Percentiles rank a stretch among this genome's conserved stretches.
These are phyloP conservation scores for Axis porcinus DNA, from an alignment of 2,113 vertebrate genomes.

Conservation along the genomic window DNA sequence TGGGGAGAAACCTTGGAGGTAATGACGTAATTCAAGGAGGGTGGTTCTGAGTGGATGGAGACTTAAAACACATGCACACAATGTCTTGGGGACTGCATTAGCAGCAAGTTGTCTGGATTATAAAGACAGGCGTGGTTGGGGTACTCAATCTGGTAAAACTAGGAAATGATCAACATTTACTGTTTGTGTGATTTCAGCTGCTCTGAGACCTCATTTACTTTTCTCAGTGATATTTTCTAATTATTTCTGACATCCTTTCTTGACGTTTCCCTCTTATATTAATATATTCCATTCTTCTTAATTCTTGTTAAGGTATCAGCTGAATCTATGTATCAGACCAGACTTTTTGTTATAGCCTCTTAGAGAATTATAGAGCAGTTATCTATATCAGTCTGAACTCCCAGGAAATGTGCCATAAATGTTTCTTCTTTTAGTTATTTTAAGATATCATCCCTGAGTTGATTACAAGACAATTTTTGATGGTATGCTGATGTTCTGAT, in stretches of 20 bases:
- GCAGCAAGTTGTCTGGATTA: not conserved
- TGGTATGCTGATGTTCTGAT: not conserved
- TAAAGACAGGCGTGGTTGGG: not conserved
- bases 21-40: not conserved
- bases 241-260: not conserved
- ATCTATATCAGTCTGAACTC: not conserved
- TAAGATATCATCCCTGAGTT: not conserved
- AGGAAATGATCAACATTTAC: not conserved
- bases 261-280: not conserved
- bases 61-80: not conserved
- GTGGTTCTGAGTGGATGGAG: not conserved
- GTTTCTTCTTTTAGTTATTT: not conserved
- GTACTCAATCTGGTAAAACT: not conserved
- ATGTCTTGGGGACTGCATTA: not conserved
- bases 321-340: not conserved
- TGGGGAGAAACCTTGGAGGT: not conserved
- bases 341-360: not conserved
- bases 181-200: not conserved
- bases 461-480: not conserved
- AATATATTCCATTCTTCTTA: not conserved
- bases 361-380: not conserved
- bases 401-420: not conserved
- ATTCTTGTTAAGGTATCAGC: not conserved
- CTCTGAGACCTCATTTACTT: not conserved
- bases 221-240: not conserved